phyloP scores from a whole-genome alignment of 2,888 invertebrate genomes.

The Dynastes hyllus region DNA sequence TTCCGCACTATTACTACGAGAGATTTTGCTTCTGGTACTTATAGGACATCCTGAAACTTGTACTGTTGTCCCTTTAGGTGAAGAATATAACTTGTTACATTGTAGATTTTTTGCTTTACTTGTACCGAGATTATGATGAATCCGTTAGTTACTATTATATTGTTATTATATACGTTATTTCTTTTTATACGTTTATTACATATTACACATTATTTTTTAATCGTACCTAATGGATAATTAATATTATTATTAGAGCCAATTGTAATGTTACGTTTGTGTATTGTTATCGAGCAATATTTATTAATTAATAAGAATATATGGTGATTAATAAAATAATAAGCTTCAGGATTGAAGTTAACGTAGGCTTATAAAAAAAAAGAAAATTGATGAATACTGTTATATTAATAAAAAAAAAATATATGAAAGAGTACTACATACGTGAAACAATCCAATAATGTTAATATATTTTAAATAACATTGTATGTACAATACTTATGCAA shows the following conservation, averaged over 20 bases:
- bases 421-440: constrained; percentile 18
- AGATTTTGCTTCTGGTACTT: constrained; percentile 36
- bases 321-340: constrained; percentile 6
- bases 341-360: constrained; percentile 18
- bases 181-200: not conserved
- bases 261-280: constrained; percentile 19
- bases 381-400: constrained; percentile 30
- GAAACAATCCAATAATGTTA: constrained; percentile 51
- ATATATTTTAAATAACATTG: constrained; percentile 53
- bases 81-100: constrained; percentile 22
- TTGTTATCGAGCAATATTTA: constrained; percentile 51
- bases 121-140: constrained; percentile 3
- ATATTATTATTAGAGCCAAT: not conserved
- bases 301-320: constrained; percentile 18
- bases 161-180: not conserved
- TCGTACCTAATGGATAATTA: constrained; percentile 23
- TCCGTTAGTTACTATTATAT: constrained; percentile 15
- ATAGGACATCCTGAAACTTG: constrained; percentile 19
- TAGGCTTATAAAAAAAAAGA: constrained; percentile 35
- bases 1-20: constrained; percentile 17
- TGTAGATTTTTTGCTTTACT: constrained; percentile 37
- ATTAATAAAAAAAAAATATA: not conserved
- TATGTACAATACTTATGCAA: constrained; percentile 53
- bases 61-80: constrained; percentile 35
- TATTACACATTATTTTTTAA: constrained; percentile 8